Conservation (phyloP, 2,113 vertebrate genomes). For the Columbina picui region DNA sequence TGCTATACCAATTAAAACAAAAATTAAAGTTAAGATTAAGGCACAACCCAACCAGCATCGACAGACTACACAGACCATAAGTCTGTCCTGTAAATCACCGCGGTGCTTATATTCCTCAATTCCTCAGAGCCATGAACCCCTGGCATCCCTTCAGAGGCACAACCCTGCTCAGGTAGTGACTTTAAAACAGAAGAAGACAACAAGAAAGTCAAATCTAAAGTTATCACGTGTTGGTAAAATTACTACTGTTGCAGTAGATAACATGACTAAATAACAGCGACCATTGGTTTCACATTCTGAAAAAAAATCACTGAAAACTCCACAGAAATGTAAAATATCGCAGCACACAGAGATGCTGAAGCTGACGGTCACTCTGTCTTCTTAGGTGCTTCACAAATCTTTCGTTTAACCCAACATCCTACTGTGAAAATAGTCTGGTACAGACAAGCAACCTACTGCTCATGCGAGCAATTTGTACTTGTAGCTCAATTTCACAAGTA, state of each 20-base stretch:
- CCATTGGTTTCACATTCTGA: neutral
- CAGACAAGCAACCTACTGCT: fast-evolving
- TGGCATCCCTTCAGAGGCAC: neutral
- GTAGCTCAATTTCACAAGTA: neutral
- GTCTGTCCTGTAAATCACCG: neutral
- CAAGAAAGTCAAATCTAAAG: neutral
- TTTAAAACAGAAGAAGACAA: neutral
- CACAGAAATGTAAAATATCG: neutral
- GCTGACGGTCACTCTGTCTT: fast-evolving
- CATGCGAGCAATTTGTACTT: neutral
- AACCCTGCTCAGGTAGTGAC: neutral
- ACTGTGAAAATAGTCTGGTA: neutral
- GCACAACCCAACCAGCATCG: neutral
- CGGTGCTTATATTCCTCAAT: neutral
- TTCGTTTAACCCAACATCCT: neutral
- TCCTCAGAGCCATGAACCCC: neutral
- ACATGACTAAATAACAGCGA: fast-evolving
- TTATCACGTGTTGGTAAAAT: neutral
- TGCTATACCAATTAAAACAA: neutral
- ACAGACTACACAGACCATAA: neutral
- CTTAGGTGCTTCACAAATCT: neutral
- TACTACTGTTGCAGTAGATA: neutral
- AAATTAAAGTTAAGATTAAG: neutral
- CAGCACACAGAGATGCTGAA: neutral
- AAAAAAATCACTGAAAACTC: neutral